phyloP scores from a whole-genome alignment of 2,113 vertebrate species.

The Thermophis baileyi region DNA sequence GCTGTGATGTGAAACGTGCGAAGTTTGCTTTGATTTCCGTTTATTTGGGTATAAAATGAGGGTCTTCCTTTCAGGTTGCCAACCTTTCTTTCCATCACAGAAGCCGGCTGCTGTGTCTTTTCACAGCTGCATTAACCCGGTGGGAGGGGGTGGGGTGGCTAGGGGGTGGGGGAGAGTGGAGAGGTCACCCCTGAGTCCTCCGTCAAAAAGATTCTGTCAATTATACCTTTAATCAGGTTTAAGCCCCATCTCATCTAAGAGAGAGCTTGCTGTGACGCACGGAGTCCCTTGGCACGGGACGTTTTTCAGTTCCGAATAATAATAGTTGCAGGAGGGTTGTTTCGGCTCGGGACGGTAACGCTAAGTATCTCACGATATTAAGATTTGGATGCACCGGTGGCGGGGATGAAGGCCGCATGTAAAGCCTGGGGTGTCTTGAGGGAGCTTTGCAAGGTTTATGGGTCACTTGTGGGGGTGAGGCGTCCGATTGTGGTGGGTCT shows the following conservation, averaged over 20 bases:
- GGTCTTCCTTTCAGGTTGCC: too few relatives aligned
- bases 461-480: not conserved
- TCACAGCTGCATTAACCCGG: not conserved
- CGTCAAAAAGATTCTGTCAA: not conserved
- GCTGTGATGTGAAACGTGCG: too few relatives aligned
- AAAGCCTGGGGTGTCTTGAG: not conserved
- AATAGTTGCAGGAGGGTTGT: not conserved
- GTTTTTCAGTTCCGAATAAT: not conserved
- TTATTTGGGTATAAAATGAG: not conserved
- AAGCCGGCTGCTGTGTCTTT: not conserved
- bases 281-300: not conserved
- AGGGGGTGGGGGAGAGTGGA: not conserved
- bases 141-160: too few relatives aligned
- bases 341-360: not conserved
- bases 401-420: not conserved
- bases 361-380: not conserved
- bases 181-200: not conserved
- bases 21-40: not conserved
- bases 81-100: not conserved
- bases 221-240: not conserved
- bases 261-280: not conserved
- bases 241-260: not conserved
- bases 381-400: not conserved
- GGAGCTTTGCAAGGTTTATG: not conserved
- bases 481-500: not conserved